Conservation (phyloP, 2,888 invertebrate genomes). For the Dorcus hopei region DNA sequence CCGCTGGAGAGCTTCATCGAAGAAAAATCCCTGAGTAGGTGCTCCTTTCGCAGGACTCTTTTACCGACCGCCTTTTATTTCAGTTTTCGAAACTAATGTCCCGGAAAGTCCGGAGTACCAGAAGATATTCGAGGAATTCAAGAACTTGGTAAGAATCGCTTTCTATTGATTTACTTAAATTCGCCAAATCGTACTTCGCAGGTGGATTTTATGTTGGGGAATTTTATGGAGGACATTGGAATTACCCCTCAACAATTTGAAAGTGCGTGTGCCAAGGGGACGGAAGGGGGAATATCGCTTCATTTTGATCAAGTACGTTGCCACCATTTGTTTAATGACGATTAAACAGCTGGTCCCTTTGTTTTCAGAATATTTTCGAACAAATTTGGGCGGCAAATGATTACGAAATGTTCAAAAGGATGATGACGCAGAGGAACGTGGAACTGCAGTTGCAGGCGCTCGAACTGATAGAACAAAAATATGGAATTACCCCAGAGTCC, state of each 20-base stretch:
- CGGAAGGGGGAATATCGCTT: constrained; percentile 47
- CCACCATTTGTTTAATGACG: constrained; percentile 5
- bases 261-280: constrained; percentile 63
- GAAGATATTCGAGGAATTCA: constrained; percentile 79
- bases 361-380: constrained; percentile 57
- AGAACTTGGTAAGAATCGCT: constrained; percentile 66
- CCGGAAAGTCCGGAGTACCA: constrained; percentile 74
- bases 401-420: constrained; percentile 80
- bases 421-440: constrained; percentile 92
- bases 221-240: constrained; percentile 89
- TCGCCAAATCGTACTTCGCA: constrained; percentile 37
- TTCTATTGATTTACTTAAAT: not conserved
- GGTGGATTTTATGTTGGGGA: constrained; percentile 88
- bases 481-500: constrained; percentile 64
- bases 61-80: constrained; percentile 26
- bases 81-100: constrained; percentile 82
- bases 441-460: constrained; percentile 87
- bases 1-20: constrained; percentile 89
- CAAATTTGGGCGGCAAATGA: constrained; percentile 94
- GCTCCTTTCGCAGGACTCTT: constrained; percentile 1
- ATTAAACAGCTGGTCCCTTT: no score
- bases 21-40: constrained; percentile 85
- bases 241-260: constrained; percentile 87
- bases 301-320: constrained; percentile 54
- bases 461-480: constrained; percentile 78